phyloP scores from a whole-genome alignment of 2,113 vertebrate genomes.

The Bagarius yarrelli region DNA sequence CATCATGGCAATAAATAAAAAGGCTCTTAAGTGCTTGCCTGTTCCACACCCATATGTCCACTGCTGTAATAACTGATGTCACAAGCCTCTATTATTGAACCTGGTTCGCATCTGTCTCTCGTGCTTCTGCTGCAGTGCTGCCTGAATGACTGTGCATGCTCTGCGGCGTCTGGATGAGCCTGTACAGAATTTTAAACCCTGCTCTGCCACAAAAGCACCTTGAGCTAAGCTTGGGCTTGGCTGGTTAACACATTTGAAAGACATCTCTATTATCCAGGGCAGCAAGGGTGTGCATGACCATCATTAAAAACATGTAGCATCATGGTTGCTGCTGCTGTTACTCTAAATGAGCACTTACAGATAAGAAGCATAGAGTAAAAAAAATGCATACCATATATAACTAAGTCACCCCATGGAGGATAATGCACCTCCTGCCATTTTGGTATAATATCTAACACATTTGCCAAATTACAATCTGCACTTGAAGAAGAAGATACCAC shows the following conservation, averaged over 20 bases:
- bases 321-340: constrained; percentile 10
- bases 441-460: constrained; percentile 12
- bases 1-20: constrained; percentile 41
- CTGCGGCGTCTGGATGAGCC: constrained; percentile 65
- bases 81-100: not conserved
- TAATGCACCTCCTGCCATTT: not conserved
- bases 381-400: constrained; percentile 22
- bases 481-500: constrained; percentile 25
- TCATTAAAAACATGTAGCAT: constrained; percentile 26
- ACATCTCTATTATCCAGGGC: constrained; percentile 15
- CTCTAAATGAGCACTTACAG: not conserved
- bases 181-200: constrained; percentile 59
- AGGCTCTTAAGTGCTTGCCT: constrained; percentile 9
- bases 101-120: not conserved
- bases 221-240: constrained; percentile 22
- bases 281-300: too few relatives aligned
- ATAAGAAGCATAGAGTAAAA: constrained; percentile 19
- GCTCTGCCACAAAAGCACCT: constrained; percentile 50
- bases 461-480: constrained; percentile 38
- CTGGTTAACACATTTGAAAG: constrained; percentile 42
- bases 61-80: constrained; percentile 27
- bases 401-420: constrained; percentile 37
- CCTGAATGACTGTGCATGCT: constrained; percentile 64
- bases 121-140: constrained; percentile 64
- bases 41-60: constrained; percentile 10